phyloP scores from a whole-genome alignment of 2,888 invertebrate species.

The Acronicta aceris region DNA sequence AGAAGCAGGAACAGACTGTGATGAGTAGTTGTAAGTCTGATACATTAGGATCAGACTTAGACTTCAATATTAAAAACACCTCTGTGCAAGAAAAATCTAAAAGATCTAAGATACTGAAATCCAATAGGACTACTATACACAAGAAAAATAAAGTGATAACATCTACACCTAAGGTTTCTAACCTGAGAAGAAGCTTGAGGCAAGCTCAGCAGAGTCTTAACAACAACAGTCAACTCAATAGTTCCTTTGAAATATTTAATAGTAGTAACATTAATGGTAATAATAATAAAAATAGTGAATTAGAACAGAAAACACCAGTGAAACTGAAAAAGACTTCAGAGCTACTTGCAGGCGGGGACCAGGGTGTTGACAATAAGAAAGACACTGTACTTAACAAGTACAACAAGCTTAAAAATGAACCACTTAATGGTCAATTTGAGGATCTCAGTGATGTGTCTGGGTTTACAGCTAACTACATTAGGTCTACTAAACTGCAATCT shows the following conservation, averaged over 20 bases:
- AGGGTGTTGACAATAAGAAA: conserved; percentile 56
- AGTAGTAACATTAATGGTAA: conserved; percentile 62
- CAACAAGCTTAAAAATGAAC: conserved; percentile 56
- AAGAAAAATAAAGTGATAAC: conserved; percentile 78
- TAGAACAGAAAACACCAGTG: conserved; percentile 46
- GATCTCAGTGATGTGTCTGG: conserved; percentile 86
- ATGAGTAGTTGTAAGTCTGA: conserved; percentile 71
- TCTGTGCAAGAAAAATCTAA: conserved; percentile 71
- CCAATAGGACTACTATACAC: conserved; percentile 61
- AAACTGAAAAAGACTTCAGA: conserved; percentile 54
- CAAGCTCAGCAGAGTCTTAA: conserved; percentile 69
- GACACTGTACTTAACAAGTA: conserved; percentile 43
- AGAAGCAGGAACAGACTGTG: conserved; percentile 62
- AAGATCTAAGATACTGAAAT: conserved; percentile 67
- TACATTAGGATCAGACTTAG: conserved; percentile 72
- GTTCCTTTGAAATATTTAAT: conserved; percentile 72
- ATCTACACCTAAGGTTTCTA: conserved; percentile 76
- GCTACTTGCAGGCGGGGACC: conserved; percentile 59
- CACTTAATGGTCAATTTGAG: conserved; percentile 77
- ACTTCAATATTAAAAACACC: conserved; percentile 80
- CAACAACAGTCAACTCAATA: conserved; percentile 70
- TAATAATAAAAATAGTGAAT: conserved; percentile 51
- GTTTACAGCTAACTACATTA: conserved; percentile 85
- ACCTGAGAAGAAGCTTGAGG: conserved; percentile 76
- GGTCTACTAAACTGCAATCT: conserved; percentile 81